Evolutionary conservation across 2,797 vertebrate genomes (phyloP), one percentile per base, ranked within the genome.

Genomic region (Apogon hyalosoma): DNA sequence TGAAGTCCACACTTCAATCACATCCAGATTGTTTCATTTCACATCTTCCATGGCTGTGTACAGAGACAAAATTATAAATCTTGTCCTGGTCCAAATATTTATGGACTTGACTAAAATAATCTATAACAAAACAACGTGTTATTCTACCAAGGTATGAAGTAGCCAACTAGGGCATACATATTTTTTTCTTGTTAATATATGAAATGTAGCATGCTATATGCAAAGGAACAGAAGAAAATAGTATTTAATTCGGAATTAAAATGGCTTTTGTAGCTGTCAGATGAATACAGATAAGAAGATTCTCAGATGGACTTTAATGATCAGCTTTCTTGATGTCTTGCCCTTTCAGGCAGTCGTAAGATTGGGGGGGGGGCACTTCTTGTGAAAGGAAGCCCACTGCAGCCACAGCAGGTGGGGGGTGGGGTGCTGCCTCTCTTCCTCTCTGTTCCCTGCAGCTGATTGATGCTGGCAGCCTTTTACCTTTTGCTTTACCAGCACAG

Each of bases 381-480:
- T 80, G 73, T 82, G 64, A 88, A 84, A 89, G 81, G 84, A 86
- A 85, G 64, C 86, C 70, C 16, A 7, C 63, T 63, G 69, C 75
- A 87, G 75, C 41, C 77, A 15, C 86, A 86, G 88, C 84, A 62
- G 88, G 33, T 10, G 9, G 86, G 83, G 63, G 63, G 78, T 74
- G 82, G 82, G 87, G 87, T 81, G 84, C 76, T 79, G 55, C 59
- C 52, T 75, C 78, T 83, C 72, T 75, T 77, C 69, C 80, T 66
- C 78, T 87, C 73, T 84, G 76, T 87, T 80, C 76, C 87, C 84
- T 75, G 88, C 79, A 74, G 88, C 78, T 85, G 86, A 78, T 77
- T 83, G 82, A 86, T 83, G 79, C 81, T 78, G 86, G 86, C 87
- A 86, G 78, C 76, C 87, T 83, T 88, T 87, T 87, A 82, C 82